These are phyloP conservation scores for Lanistes nyassanus DNA, from an alignment of 1,140 invertebrate genomes.

Conservation along the genomic window DNA sequence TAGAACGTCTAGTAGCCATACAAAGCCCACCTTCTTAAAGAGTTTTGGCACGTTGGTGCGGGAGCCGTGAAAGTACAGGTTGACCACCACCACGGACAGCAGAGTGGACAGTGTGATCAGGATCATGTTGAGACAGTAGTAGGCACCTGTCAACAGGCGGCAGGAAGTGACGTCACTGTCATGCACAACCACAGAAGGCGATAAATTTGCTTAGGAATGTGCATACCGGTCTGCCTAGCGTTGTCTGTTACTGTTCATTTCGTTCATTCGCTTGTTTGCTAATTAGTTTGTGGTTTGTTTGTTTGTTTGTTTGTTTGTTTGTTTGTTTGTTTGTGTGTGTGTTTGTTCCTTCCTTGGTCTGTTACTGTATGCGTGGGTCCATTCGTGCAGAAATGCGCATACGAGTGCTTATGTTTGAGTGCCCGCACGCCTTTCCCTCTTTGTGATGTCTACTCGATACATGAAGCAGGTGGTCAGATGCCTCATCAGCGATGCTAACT, in stretches of 20 bases:
- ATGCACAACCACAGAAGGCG: neutral
- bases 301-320: neutral
- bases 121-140: constrained; percentile 68
- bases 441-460: too few relatives aligned
- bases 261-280: too few relatives aligned
- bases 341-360: neutral
- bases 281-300: too few relatives aligned
- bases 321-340: neutral
- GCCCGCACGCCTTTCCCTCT: neutral
- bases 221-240: too few relatives aligned
- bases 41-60: constrained; percentile 41
- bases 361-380: neutral
- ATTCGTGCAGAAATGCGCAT: neutral
- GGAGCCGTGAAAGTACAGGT: constrained; percentile 64
- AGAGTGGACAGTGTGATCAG: constrained; percentile 67
- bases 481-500: too few relatives aligned
- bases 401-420: neutral
- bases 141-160: constrained; percentile 56
- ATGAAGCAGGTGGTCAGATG: too few relatives aligned
- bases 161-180: neutral
- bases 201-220: too few relatives aligned
- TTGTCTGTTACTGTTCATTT: too few relatives aligned
- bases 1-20: neutral
- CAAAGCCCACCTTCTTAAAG: constrained; percentile 37
- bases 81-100: constrained; percentile 64